Evolutionary conservation across 2,797 vertebrate species (phyloP), one percentile per base, ranked within the genome.

Genomic region (Macroramphosus scolopax): DNA sequence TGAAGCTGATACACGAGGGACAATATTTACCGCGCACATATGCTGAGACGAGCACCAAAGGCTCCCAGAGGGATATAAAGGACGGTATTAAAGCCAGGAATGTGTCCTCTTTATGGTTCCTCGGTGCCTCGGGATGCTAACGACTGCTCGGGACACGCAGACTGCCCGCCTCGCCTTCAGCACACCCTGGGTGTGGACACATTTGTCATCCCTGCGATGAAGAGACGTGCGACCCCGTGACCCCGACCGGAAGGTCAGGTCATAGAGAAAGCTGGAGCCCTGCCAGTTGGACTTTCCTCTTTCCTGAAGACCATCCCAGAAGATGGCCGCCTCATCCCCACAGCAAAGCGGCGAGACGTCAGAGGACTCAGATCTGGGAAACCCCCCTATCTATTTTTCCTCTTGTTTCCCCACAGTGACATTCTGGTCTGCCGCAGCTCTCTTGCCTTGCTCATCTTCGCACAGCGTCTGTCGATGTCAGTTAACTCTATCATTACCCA

Each of bases 401-500:
- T 62, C 51, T 63, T 10, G 25, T 70, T 68, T 64, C 44, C 51
- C 73, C 76, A 15, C 70, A 54, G 65, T 79, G 78, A 79, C 78
- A 53, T 71, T 85, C 42, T 71, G 72, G 78, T 77, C 62, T 85
- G 79, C 15, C 72, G 81, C 75, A 24, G 39, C 65, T 45, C 46
- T 54, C 36, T 62, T 52, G 51, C 51, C 61, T 53, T 43, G 76
- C 82, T 77, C 73, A 36, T 82, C 85, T 62, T 75, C 72, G 58
- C n/a, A 51, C 52, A 52, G 61, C 50, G 31, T 66, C 38, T 18
- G 47, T 40, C 28, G 50, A 52, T 75, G 75, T 81, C 75, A 65
- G 48, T 51, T 82, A 17, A 61, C 79, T 85, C 88, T 90, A 77
- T 90, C 78, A 90, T 91, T 90, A 90, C 67, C 46, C 64, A 5